A percentile compares a stretch with the other conserved stretches of the same genome.
Evolutionary conservation across 2,888 invertebrate genomes (phyloP).

Genomic region (Noctua janthina): DNA sequence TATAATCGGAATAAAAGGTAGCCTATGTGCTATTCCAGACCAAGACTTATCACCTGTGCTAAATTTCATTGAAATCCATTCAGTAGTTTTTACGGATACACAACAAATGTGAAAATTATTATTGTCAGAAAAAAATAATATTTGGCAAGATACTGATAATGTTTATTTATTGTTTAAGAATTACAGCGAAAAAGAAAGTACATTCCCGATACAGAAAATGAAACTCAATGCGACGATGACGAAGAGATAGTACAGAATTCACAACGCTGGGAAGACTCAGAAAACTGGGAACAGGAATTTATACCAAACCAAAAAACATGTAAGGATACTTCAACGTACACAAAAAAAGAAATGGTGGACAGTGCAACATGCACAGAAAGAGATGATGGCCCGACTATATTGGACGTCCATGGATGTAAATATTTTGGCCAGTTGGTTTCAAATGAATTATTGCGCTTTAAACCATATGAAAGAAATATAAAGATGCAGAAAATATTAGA

Average conservation of each 20-base stretch:
- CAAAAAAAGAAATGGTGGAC: slow-evolving; percentile 40
- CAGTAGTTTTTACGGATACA: slow-evolving; percentile 23
- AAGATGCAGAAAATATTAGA: slow-evolving; percentile 39
- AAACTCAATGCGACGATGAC: slow-evolving; percentile 56
- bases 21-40: slow-evolving; percentile 28
- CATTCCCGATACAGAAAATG: slow-evolving; percentile 52
- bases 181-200: slow-evolving; percentile 51
- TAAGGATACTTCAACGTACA: slow-evolving; percentile 36
- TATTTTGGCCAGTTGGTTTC: slow-evolving; percentile 52
- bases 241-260: slow-evolving; percentile 41
- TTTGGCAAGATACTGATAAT: slow-evolving; percentile 24
- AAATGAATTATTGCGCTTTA: slow-evolving; percentile 50
- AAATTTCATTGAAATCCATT: slow-evolving; percentile 24
- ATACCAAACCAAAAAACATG: slow-evolving; percentile 28
- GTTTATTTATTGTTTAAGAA: slow-evolving; percentile 48
- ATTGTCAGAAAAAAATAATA: slow-evolving; percentile 23
- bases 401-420: slow-evolving; percentile 52
- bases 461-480: slow-evolving; percentile 47
- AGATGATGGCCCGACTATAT: slow-evolving; percentile 35
- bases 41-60: slow-evolving; percentile 30
- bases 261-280: slow-evolving; percentile 44
- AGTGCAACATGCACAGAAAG: slow-evolving; percentile 48
- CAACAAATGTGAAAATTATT: slow-evolving; percentile 24
- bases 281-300: slow-evolving; percentile 37
- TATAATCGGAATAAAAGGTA: slow-evolving; percentile 31